A percentile compares a stretch with the other conserved stretches of the same genome.
Conservation (phyloP, 2,888 invertebrate genomes). For the Tachina lurida region DNA sequence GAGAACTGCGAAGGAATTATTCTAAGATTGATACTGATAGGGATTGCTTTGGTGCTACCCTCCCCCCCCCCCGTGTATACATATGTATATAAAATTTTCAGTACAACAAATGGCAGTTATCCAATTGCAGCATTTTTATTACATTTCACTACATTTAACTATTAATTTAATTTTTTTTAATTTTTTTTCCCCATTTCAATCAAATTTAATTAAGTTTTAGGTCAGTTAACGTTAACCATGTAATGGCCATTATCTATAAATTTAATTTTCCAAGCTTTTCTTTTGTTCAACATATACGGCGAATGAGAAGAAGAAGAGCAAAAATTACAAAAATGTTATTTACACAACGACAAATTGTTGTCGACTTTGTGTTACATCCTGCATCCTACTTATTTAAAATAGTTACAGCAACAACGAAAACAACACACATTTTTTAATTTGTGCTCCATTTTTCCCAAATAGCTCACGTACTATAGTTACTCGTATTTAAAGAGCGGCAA, state of each 20-base stretch:
- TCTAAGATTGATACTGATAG: no score
- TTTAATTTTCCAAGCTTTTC: conserved; percentile 36
- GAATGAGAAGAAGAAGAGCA: conserved; percentile 7
- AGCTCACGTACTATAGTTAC: not conserved
- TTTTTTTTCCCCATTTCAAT: conserved; percentile 18
- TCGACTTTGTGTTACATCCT: conserved; percentile 64
- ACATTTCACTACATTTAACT: not conserved
- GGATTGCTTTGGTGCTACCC: no score
- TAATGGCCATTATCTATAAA: conserved; percentile 60
- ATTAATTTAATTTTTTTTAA: not conserved
- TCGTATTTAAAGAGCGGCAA: conserved; percentile 40
- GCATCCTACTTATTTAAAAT: conserved; percentile 57
- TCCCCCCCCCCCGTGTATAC: no score
- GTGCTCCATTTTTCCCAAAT: conserved; percentile 48
- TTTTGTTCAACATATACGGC: conserved; percentile 6
- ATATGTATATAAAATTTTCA: no score
- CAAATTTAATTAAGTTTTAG: conserved; percentile 62
- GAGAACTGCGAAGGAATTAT: no score
- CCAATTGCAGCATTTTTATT: not conserved
- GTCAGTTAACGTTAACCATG: conserved; percentile 57
- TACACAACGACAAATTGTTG: conserved; percentile 67
- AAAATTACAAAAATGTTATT: conserved; percentile 46
- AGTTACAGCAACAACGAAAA: conserved; percentile 4
- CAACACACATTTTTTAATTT: conserved; percentile 31
- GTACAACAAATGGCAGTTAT: no score